A percentile compares a stretch with the other conserved stretches of the same genome.
phyloP scores from a whole-genome alignment of 1,140 invertebrate species.

The Conopomorpha cramerella region DNA sequence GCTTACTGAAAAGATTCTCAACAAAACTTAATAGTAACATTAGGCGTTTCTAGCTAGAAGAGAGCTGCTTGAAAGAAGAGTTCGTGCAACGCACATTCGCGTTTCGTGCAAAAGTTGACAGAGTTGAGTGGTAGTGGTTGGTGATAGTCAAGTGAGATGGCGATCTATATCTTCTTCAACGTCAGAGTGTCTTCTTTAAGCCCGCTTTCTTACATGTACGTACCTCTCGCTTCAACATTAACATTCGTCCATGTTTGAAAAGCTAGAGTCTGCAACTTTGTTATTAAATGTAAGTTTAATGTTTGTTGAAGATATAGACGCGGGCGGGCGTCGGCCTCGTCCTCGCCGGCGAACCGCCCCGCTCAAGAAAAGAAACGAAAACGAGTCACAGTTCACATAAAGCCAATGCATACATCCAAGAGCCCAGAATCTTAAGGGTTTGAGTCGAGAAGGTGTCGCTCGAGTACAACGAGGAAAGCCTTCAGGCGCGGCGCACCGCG shows the following conservation, averaged over 20 bases:
- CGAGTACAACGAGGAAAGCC: slow-evolving; percentile 53
- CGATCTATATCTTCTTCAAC: slow-evolving; percentile 47
- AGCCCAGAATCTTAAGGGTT: slow-evolving; percentile 60
- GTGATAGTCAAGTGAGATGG: slow-evolving; percentile 35
- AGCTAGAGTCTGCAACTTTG: background rate
- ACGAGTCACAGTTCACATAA: slow-evolving; percentile 58
- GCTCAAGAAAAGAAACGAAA: slow-evolving; percentile 60
- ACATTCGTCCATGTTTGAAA: too few relatives aligned
- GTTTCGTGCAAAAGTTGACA: slow-evolving; percentile 54
- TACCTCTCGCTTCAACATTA: too few relatives aligned
- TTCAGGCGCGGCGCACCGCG: slow-evolving; percentile 11
- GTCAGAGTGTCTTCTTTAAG: slow-evolving; percentile 4
- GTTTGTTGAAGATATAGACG: slow-evolving; percentile 47
- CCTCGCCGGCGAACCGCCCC: slow-evolving; percentile 17
- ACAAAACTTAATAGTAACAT: slow-evolving; percentile 46
- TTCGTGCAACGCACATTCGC: slow-evolving; percentile 58
- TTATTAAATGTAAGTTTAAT: too few relatives aligned
- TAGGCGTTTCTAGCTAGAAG: slow-evolving; percentile 56
- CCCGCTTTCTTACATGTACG: slow-evolving; percentile 9
- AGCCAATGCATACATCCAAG: slow-evolving; percentile 60
- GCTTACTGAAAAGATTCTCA: slow-evolving; percentile 39
- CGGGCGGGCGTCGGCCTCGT: slow-evolving; percentile 33
- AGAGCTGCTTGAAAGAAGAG: slow-evolving; percentile 57
- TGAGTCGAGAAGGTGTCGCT: slow-evolving; percentile 47
- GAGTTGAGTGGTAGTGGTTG: slow-evolving; percentile 40